Base-by-base conservation (phyloP, 2,113 vertebrate species). In the Gymnogyps californianus region DNA sequence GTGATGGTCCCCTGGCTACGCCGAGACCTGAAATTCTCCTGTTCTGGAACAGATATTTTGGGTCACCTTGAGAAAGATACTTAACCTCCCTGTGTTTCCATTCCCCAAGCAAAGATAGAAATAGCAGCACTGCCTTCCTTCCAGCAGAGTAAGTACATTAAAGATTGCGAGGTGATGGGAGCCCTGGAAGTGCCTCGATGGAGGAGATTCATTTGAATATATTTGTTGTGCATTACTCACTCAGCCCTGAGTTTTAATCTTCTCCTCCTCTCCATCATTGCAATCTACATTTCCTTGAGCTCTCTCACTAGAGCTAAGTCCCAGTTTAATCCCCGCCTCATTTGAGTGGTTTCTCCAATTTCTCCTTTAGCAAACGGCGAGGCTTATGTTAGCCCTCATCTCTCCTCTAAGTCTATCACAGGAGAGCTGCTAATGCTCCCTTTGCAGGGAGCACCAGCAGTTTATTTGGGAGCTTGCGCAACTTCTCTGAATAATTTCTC, bases 211-310 rank as follows among this genome's bases (percentile, higher is more conserved):
- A 95, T 96, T 65, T 92, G 91, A 85, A 93, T 95, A 67, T 57
- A 85, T 93, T 94, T 87, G 66, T 77, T 93, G 88, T 85, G 79
- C 88, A 90, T 95, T 93, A 90, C 76, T 93, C 87, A 92, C 93
- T 92, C 75, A 92, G 54, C 70, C 91, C 42, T 77, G 78, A 94
- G 84, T 93, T 97, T 97, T 96, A 97, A 96, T 97, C 91, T 96
- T 96, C 89, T 91, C 51, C 69, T 89, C 32, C 76, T 87, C 89
- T 95, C 94, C 90, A 65, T 93, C 95, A 89, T 3, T 72, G 57
- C 61, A 92, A 97, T 58, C 90, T 90, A 75, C 88, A 93, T 94
- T 96, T 96, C 89, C 67, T 93, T 87, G 82, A 80, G 62, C 85
- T 70, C 31, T 82, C 95, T 83, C 75, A 29, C 62, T 46, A 49